These are phyloP conservation scores for Chymomyza fuscimana DNA, from an alignment of 2,888 invertebrate genomes.

Conservation along the genomic window DNA sequence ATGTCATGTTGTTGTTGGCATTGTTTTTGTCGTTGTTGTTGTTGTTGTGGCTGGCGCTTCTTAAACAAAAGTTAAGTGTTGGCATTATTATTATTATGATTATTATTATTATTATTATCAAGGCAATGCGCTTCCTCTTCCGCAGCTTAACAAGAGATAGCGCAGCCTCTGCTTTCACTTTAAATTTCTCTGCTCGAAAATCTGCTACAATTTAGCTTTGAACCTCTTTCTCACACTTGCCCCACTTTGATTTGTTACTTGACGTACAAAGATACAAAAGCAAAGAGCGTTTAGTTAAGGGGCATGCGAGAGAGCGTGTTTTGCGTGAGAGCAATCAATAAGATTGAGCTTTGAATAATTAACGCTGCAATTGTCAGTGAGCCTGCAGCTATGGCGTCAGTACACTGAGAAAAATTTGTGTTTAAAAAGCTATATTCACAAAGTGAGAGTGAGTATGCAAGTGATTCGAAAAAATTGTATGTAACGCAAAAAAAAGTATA, in stretches of 20 bases:
- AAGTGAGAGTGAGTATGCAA: no score
- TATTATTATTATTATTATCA: slow-evolving; percentile 30
- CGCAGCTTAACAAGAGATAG: slow-evolving; percentile 29
- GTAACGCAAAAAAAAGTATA: no score
- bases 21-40: slow-evolving; percentile 30
- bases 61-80: slow-evolving; percentile 72
- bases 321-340: background rate
- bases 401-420: background rate
- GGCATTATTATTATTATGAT: slow-evolving; percentile 65
- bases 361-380: background rate
- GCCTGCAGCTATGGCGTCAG: background rate
- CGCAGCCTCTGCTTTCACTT: background rate
- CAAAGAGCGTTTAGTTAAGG: background rate
- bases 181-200: background rate
- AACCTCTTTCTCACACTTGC: background rate
- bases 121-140: slow-evolving; percentile 68
- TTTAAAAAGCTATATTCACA: no score
- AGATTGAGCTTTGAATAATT: background rate
- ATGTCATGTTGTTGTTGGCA: slow-evolving; percentile 63
- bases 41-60: slow-evolving; percentile 33
- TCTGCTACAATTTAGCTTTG: no score
- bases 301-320: background rate
- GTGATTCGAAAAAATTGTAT: no score
- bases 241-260: background rate
- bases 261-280: background rate